Conservation (phyloP, 2,113 vertebrate species). For the Microtus pennsylvanicus region DNA sequence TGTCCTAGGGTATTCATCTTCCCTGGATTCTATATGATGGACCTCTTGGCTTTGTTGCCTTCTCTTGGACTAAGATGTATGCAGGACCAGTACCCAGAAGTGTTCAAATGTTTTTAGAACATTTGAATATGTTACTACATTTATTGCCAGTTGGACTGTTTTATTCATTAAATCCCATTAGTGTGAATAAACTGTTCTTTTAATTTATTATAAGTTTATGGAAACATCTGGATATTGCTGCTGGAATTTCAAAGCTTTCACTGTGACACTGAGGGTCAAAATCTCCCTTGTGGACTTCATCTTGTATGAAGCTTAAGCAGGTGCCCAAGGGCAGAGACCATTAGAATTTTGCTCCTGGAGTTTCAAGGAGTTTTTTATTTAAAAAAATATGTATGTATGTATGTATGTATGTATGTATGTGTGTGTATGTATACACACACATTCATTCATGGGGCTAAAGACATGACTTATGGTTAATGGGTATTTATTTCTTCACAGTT, state of each 20-base stretch:
- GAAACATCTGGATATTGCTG: not conserved
- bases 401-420: too few relatives aligned
- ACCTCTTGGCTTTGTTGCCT: not conserved
- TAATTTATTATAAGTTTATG: not conserved
- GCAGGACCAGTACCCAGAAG: not conserved
- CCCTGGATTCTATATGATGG: too few relatives aligned
- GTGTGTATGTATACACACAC: too few relatives aligned
- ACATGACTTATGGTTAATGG: not conserved
- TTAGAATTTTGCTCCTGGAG: not conserved
- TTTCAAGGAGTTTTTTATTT: not conserved
- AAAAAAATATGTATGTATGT: not conserved
- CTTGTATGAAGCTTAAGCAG: not conserved
- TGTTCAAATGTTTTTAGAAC: not conserved
- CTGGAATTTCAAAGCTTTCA: constrained; percentile 10
- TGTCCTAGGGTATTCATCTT: not conserved
- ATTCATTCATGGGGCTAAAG: not conserved
- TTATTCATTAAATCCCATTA: constrained; percentile 16
- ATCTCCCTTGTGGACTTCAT: not conserved
- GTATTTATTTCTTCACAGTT: not conserved
- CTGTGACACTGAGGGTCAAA: constrained; percentile 19
- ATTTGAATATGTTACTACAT: constrained; percentile 35
- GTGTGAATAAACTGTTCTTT: not conserved
- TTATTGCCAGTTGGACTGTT: constrained; percentile 33
- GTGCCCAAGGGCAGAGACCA: not conserved
- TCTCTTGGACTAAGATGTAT: not conserved